These are phyloP conservation scores for Potamarius usumacintae DNA, from an alignment of 2,113 vertebrate genomes.

Conservation along the genomic window DNA sequence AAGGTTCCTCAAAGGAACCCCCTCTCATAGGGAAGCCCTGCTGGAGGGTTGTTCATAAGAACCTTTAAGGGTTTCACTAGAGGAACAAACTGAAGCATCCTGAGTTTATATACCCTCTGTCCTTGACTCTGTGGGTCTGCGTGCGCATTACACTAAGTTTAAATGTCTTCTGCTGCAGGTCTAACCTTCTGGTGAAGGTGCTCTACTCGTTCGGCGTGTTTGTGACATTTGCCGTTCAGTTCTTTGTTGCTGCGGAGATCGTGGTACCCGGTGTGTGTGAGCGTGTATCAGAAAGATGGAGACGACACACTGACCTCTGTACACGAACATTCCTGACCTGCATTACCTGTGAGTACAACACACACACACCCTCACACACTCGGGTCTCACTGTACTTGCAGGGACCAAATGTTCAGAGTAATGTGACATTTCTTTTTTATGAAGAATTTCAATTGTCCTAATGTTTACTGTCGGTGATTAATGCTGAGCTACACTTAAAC, in stretches of 20 bases:
- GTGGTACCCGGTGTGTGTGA: slow-evolving; percentile 75
- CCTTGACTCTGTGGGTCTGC: slow-evolving; percentile 19
- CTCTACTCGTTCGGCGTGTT: slow-evolving; percentile 88
- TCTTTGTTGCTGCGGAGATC: slow-evolving; percentile 86
- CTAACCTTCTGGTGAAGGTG: slow-evolving; percentile 85
- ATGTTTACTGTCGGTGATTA: neutral
- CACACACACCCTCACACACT: neutral
- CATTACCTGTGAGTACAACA: slow-evolving; percentile 81
- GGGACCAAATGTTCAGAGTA: neutral
- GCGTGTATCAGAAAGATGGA: slow-evolving; percentile 74
- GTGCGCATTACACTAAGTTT: slow-evolving; percentile 7
- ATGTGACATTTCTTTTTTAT: neutral
- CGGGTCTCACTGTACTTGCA: neutral
- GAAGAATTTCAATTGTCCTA: neutral
- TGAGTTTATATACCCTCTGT: neutral
- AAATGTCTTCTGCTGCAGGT: slow-evolving; percentile 66
- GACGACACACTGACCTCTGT: slow-evolving; percentile 70
- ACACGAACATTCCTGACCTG: slow-evolving; percentile 74
- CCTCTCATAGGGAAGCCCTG: neutral
- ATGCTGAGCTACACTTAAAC: neutral
- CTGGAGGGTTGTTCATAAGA: neutral
- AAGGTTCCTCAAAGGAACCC: neutral
- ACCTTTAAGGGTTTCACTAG: neutral
- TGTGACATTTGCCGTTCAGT: slow-evolving; percentile 87
- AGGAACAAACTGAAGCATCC: neutral